These are phyloP conservation scores for Diarsia dahlii DNA, from an alignment of 2,888 invertebrate genomes.

Conservation along the genomic window DNA sequence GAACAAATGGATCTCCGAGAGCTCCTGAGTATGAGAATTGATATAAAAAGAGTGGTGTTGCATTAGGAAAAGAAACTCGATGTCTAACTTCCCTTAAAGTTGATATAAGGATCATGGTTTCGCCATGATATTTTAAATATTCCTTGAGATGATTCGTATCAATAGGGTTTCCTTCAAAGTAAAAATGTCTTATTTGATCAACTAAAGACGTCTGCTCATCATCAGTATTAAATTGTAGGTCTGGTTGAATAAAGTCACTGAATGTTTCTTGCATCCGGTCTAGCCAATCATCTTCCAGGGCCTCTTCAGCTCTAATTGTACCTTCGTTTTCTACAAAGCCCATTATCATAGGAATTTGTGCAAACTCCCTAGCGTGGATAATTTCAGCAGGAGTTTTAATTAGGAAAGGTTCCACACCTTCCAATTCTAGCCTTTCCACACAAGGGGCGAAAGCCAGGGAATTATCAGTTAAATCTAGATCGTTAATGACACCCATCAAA, in stretches of 20 bases:
- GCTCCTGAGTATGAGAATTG: constrained; percentile 85
- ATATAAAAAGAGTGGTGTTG: constrained; percentile 79
- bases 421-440: constrained; percentile 76
- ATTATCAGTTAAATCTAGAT: constrained; percentile 83
- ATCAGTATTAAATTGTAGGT: constrained; percentile 77
- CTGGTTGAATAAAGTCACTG: constrained; percentile 81
- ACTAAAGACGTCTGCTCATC: constrained; percentile 69
- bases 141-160: constrained; percentile 67
- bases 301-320: constrained; percentile 81
- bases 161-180: constrained; percentile 75
- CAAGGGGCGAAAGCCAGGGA: constrained; percentile 87
- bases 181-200: constrained; percentile 75
- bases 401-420: constrained; percentile 75
- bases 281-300: constrained; percentile 78
- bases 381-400: constrained; percentile 79
- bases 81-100: constrained; percentile 80
- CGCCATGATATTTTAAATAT: constrained; percentile 82
- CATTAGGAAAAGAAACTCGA: constrained; percentile 69
- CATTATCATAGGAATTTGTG: constrained; percentile 80
- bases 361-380: constrained; percentile 74
- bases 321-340: constrained; percentile 86
- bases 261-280: constrained; percentile 81
- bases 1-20: constrained; percentile 77
- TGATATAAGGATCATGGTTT: constrained; percentile 84
- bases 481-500: constrained; percentile 85